phyloP scores from a whole-genome alignment of 2,888 invertebrate genomes.

The Drosophila eohydei region DNA sequence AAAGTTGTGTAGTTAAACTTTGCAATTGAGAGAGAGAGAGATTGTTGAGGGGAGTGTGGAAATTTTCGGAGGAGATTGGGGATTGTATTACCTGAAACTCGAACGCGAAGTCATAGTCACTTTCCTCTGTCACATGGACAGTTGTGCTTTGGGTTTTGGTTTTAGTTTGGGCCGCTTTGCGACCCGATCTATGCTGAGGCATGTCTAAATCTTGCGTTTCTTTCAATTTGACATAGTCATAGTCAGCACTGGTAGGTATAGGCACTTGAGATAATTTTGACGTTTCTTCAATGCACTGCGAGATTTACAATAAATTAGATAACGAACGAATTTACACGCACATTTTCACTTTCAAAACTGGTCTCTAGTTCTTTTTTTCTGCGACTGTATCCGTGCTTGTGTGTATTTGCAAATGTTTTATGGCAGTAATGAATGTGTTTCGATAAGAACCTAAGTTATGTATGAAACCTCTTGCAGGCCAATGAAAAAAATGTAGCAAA shows the following conservation, averaged over 20 bases:
- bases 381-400: constrained; percentile 37
- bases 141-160: constrained; percentile 54
- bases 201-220: constrained; percentile 74
- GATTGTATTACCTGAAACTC: constrained; percentile 87
- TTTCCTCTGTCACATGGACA: constrained; percentile 82
- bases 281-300: constrained; percentile 75
- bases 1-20: constrained; percentile 13
- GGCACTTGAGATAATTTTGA: constrained; percentile 62
- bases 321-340: constrained; percentile 17
- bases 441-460: constrained; percentile 39
- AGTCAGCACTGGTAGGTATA: constrained; percentile 67
- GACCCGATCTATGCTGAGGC: constrained; percentile 80
- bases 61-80: constrained; percentile 1
- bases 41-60: constrained; percentile 1
- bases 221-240: constrained; percentile 72
- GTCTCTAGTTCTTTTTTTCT: constrained; percentile 1
- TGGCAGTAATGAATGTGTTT: constrained; percentile 40
- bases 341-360: constrained; percentile 24
- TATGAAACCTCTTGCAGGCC: constrained; percentile 15
- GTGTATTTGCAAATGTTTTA: constrained; percentile 42
- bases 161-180: constrained; percentile 70
- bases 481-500: background rate
- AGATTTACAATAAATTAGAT: constrained; percentile 72
- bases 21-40: constrained; percentile 14
- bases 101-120: constrained; percentile 89